phyloP scores from a whole-genome alignment of 2,888 invertebrate species.

The Dione juno region DNA sequence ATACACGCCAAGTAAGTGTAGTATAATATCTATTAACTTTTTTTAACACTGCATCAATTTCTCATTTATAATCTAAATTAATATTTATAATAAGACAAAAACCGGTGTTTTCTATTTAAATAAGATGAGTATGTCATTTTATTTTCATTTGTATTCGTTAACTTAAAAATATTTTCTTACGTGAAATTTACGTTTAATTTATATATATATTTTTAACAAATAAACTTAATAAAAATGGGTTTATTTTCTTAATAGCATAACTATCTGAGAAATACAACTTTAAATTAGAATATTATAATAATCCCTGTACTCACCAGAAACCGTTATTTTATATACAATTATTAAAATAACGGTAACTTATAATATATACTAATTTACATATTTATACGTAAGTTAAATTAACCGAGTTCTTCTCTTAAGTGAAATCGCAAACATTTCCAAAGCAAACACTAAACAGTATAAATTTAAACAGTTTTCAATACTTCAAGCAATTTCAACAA shows the following conservation, averaged over 20 bases:
- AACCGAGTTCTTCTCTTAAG: neutral
- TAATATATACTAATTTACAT: neutral
- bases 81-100: neutral
- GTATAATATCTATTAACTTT: constrained; percentile 25
- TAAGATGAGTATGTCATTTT: neutral
- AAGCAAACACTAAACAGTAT: constrained; percentile 7
- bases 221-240: neutral
- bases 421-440: neutral
- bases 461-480: constrained; percentile 24
- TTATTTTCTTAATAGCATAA: neutral
- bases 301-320: neutral
- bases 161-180: neutral
- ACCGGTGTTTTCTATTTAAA: neutral
- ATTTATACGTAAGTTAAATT: neutral
- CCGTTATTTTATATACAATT: neutral
- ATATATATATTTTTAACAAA: neutral
- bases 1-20: constrained; percentile 74
- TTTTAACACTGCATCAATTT: neutral
- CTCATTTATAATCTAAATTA: neutral
- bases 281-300: neutral
- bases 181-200: neutral
- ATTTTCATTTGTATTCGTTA: neutral
- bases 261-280: neutral
- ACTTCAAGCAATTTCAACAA: constrained; percentile 52
- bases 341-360: neutral